phyloP scores from a whole-genome alignment of 1,140 invertebrate species.

The Papilio machaon region DNA sequence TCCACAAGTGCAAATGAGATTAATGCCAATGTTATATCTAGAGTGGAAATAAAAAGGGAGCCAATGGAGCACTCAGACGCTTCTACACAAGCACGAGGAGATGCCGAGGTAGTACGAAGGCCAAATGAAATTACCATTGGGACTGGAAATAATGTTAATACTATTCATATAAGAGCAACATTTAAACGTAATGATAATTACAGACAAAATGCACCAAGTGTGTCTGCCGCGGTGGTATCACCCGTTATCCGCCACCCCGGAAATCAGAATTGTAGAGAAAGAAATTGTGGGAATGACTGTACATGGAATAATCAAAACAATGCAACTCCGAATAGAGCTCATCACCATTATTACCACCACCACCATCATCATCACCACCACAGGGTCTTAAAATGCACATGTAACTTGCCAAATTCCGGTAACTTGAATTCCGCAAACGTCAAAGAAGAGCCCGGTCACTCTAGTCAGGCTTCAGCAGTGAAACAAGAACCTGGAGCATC shows the following conservation, averaged over 20 bases:
- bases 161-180: conserved; percentile 34
- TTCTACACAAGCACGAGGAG: conserved; percentile 38
- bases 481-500: conserved; percentile 51
- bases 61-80: conserved; percentile 49
- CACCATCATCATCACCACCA: conserved; percentile 51
- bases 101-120: conserved; percentile 16
- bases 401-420: conserved; percentile 41
- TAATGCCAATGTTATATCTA: conserved; percentile 41
- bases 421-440: conserved; percentile 51
- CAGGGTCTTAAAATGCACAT: conserved; percentile 44
- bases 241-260: not conserved
- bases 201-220: conserved; percentile 38
- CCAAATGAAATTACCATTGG: conserved; percentile 33
- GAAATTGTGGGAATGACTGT: conserved; percentile 22
- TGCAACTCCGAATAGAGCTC: conserved; percentile 51
- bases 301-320: conserved; percentile 44
- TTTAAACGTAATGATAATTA: conserved; percentile 14
- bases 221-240: not conserved
- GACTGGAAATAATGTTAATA: not conserved
- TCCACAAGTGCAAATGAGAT: conserved; percentile 36
- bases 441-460: conserved; percentile 61
- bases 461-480: conserved; percentile 44
- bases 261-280: conserved; percentile 26
- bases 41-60: conserved; percentile 65
- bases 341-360: conserved; percentile 57